These are phyloP conservation scores for Drosophila subsilvestris DNA, from an alignment of 2,888 invertebrate species.

Conservation along the genomic window DNA sequence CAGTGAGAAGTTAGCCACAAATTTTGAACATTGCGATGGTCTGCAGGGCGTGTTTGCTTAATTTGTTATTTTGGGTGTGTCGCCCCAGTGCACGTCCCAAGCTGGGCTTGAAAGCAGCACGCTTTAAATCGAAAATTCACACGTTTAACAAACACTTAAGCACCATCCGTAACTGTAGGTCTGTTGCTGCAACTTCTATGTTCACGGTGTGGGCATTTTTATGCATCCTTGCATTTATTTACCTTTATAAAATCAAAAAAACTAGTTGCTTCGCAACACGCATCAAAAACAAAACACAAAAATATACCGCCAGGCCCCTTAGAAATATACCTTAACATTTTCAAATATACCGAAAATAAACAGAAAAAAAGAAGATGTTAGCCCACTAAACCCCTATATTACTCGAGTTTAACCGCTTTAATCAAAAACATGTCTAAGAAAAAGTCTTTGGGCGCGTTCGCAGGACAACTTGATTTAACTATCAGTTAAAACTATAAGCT, in stretches of 20 bases:
- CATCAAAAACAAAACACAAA: constrained; percentile 58
- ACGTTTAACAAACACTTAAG: not conserved
- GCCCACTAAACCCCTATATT: no score
- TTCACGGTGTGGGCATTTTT: not conserved
- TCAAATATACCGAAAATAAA: no score
- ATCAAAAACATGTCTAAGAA: no score
- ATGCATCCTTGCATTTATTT: constrained; percentile 36
- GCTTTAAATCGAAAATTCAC: not conserved
- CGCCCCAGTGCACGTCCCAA: constrained; percentile 28
- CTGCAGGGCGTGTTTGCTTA: constrained; percentile 63
- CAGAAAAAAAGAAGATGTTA: no score
- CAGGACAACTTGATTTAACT: no score
- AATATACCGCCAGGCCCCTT: no score
- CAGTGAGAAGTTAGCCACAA: not conserved
- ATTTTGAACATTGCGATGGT: not conserved
- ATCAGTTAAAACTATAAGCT: no score
- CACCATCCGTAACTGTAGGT: fast-evolving
- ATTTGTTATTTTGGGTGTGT: constrained; percentile 73
- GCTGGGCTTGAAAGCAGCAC: constrained; percentile 43
- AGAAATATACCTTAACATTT: not conserved
- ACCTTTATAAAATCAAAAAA: constrained; percentile 46
- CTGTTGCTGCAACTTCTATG: not conserved
- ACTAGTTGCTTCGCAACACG: constrained; percentile 52
- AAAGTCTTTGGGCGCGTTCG: no score
- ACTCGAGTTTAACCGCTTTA: no score